Conservation (phyloP, 2,888 invertebrate genomes). For the Plusia festucae region DNA sequence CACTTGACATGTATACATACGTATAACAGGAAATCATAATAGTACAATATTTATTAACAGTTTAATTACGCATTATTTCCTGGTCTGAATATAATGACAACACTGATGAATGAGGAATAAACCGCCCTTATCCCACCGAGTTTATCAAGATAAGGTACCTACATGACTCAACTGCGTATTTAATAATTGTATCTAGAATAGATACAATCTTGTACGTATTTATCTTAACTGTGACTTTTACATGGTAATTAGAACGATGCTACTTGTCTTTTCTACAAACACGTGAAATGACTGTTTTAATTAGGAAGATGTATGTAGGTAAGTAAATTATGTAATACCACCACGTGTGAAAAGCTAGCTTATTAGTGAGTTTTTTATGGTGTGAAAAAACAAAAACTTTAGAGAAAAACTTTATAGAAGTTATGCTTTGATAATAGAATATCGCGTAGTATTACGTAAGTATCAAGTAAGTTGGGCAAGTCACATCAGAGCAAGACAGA, state of each 20-base stretch:
- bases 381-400: not conserved
- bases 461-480: not conserved
- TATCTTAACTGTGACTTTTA: too few species aligned
- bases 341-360: too few species aligned
- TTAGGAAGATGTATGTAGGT: not conserved
- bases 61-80: constrained; percentile 31
- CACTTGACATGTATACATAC: constrained; percentile 17
- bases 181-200: too few species aligned
- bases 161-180: constrained; percentile 22
- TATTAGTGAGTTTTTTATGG: not conserved
- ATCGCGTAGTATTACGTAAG: not conserved
- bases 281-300: not conserved
- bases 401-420: too few species aligned
- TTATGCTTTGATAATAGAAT: too few species aligned
- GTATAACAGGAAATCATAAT: constrained; percentile 27
- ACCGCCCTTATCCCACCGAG: constrained; percentile 7
- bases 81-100: constrained; percentile 11
- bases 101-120: constrained; percentile 16
- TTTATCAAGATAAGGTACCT: constrained; percentile 19
- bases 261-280: too few species aligned
- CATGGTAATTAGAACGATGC: too few species aligned
- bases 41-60: constrained; percentile 15
- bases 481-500: not conserved
- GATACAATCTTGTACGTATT: too few species aligned
- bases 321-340: not conserved